These are phyloP conservation scores for Illadopsis cleaveri DNA, from an alignment of 2,113 vertebrate species.

Conservation along the genomic window DNA sequence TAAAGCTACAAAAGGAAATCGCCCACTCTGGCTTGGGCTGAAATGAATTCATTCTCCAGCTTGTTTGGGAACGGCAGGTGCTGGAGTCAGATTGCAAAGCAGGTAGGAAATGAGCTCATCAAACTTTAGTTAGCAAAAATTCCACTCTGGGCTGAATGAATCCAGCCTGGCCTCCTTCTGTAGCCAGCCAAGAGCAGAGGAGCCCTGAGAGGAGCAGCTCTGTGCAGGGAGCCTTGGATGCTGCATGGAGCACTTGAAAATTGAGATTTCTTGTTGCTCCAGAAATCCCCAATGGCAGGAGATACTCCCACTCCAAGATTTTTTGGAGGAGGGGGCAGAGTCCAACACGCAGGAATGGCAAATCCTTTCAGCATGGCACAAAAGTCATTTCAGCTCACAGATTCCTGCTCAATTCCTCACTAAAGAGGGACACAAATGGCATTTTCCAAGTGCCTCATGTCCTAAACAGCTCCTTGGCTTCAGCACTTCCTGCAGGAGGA, in stretches of 20 bases:
- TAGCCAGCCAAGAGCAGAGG: neutral
- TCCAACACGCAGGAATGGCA: neutral
- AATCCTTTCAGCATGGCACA: neutral
- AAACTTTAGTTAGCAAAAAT: neutral
- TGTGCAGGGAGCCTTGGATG: neutral
- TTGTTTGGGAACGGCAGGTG: constrained; percentile 14
- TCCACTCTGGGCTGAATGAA: neutral
- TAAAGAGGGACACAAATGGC: neutral
- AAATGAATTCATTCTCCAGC: constrained; percentile 30
- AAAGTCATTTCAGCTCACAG: too few relatives aligned
- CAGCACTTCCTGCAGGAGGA: neutral
- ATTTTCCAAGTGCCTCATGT: neutral
- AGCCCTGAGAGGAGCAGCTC: neutral
- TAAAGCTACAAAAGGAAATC: constrained; percentile 23
- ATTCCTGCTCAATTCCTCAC: neutral
- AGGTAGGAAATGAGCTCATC: constrained; percentile 44
- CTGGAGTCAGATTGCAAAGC: constrained; percentile 4
- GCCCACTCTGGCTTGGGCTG: neutral
- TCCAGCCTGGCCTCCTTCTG: neutral
- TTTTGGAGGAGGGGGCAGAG: neutral
- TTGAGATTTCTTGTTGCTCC: neutral
- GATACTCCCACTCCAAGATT: neutral
- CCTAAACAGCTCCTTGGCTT: neutral
- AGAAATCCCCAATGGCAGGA: neutral
- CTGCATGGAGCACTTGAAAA: neutral